These are phyloP conservation scores for Marmota flaviventris DNA, from an alignment of 2,113 vertebrate genomes.

Conservation along the genomic window DNA sequence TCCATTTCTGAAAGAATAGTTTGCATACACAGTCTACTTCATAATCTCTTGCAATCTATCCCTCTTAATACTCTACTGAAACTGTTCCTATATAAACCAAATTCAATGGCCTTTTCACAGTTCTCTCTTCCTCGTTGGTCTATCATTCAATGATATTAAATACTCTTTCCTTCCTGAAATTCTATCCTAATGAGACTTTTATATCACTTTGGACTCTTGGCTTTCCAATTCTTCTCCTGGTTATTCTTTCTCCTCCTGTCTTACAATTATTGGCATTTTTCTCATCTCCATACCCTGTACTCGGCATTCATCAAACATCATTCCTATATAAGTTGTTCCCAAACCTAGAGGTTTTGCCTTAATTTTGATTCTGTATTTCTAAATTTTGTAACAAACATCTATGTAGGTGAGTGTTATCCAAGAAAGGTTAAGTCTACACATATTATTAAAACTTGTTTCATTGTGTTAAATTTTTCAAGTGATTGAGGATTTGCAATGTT, in stretches of 20 bases:
- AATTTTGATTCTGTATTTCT: slow-evolving; percentile 27
- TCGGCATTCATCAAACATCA: neutral
- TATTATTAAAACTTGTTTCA: slow-evolving; percentile 25
- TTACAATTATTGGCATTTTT: slow-evolving; percentile 28
- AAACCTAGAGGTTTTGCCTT: slow-evolving; percentile 28
- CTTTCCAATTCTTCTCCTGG: slow-evolving; percentile 1
- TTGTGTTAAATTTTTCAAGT: slow-evolving; percentile 50
- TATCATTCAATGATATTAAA: slow-evolving; percentile 43
- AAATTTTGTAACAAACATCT: slow-evolving; percentile 49
- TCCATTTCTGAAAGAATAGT: slow-evolving; percentile 58
- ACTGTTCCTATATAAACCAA: slow-evolving; percentile 16
- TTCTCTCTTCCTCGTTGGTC: neutral
- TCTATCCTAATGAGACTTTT: slow-evolving; percentile 26
- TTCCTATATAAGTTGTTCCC: neutral
- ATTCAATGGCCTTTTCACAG: slow-evolving; percentile 46
- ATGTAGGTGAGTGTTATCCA: neutral
- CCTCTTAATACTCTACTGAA: neutral
- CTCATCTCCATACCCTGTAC: neutral
- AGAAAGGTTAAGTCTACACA: neutral
- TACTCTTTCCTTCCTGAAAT: slow-evolving; percentile 48
- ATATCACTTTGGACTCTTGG: neutral
- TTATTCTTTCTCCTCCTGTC: slow-evolving; percentile 29
- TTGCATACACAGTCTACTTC: slow-evolving; percentile 56
- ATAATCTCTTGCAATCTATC: slow-evolving; percentile 73
- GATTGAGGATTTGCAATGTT: neutral